Evolutionary conservation across 2,797 vertebrate species (phyloP).

Genomic region (Myiothlypis chrysogaster): DNA sequence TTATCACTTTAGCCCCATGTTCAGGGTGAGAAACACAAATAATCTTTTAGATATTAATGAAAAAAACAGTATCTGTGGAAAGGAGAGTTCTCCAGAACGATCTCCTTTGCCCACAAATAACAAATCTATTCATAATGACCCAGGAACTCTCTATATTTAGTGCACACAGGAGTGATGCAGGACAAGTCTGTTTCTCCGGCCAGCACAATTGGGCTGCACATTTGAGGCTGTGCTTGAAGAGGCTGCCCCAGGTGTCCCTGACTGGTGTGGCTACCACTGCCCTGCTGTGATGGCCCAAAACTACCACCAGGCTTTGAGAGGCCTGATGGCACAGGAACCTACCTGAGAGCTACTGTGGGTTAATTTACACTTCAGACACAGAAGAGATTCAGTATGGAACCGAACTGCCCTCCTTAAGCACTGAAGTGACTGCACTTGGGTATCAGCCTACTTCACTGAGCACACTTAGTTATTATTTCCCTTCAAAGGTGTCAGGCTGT

Average conservation of each 20-base stretch:
- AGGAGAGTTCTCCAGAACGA: neutral
- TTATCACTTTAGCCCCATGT: neutral
- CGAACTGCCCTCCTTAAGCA: neutral
- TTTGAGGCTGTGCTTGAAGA: neutral
- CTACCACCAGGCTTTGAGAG: neutral
- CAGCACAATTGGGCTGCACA: fast-evolving
- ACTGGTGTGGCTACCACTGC: neutral
- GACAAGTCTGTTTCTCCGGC: neutral
- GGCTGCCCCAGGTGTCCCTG: neutral
- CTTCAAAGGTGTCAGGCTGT: neutral
- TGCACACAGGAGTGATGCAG: neutral
- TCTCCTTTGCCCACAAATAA: neutral
- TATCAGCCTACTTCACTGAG: neutral
- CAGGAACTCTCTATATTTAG: neutral
- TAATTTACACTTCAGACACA: neutral
- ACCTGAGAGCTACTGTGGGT: neutral
- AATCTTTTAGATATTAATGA: neutral
- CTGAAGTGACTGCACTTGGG: neutral
- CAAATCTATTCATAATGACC: neutral
- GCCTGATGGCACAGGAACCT: neutral
- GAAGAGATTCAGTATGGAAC: neutral
- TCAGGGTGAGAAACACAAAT: neutral
- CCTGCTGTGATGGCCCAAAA: neutral
- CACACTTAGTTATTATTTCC: neutral
- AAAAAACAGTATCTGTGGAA: neutral